These are phyloP conservation scores for Poeciliopsis occidentalis DNA, from an alignment of 2,113 vertebrate genomes.

Conservation along the genomic window DNA sequence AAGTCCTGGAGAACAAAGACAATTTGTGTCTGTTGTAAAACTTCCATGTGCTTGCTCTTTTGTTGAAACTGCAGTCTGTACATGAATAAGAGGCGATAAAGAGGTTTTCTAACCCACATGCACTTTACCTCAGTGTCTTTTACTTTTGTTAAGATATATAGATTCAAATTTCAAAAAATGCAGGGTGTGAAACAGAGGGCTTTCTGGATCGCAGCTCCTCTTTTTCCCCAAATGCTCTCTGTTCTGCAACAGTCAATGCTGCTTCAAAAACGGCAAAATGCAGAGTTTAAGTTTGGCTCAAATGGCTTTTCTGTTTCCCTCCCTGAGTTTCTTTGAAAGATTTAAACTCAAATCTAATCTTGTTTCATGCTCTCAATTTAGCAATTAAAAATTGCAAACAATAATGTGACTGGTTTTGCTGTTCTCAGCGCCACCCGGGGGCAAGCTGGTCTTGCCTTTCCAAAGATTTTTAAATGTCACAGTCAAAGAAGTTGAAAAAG, in stretches of 20 bases:
- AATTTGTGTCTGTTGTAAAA: constrained; percentile 32
- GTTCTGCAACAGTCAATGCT: constrained; percentile 38
- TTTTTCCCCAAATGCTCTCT: constrained; percentile 7
- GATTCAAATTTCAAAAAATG: constrained; percentile 24
- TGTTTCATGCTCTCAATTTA: constrained; percentile 66
- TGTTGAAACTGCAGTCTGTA: constrained; percentile 20
- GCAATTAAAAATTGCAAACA: constrained; percentile 70
- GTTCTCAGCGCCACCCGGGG: constrained; percentile 47
- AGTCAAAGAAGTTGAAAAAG: constrained; percentile 64
- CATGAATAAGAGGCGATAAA: neutral
- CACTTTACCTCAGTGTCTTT: constrained; percentile 12
- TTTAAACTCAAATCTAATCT: constrained; percentile 65
- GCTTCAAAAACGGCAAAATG: constrained; percentile 44
- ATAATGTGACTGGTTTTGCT: constrained; percentile 47
- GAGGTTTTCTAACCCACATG: constrained; percentile 1
- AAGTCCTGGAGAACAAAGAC: constrained; percentile 40
- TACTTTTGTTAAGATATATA: constrained; percentile 23
- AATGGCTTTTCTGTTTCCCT: neutral
- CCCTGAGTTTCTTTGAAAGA: constrained; percentile 38
- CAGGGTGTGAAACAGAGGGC: constrained; percentile 13
- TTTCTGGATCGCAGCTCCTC: constrained; percentile 2
- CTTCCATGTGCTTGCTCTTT: constrained; percentile 24
- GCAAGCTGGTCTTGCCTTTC: constrained; percentile 42
- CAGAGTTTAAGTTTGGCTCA: neutral
- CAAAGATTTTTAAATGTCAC: constrained; percentile 77